phyloP scores from a whole-genome alignment of 23 tunicate species.

The Halocynthia roretzi region DNA sequence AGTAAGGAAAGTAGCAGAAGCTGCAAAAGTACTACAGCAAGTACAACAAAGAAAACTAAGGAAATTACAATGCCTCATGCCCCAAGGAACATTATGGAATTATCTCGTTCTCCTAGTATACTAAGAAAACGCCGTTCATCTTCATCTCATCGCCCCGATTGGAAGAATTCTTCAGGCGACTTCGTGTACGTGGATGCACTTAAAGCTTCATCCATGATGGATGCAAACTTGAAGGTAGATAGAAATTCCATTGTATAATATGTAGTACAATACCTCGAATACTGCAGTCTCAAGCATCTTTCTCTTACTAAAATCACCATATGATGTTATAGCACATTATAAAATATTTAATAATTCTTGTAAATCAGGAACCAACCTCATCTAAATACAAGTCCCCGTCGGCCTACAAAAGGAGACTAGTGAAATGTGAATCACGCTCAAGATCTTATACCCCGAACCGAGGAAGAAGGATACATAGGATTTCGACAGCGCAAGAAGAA shows the following conservation, averaged over 20 bases:
- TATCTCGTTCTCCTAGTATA: no score
- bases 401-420: not conserved
- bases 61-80: no score
- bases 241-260: no score
- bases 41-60: no score
- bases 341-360: no score
- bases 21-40: no score
- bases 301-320: not conserved
- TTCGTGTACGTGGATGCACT: constrained; percentile 2
- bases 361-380: not conserved
- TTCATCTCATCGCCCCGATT: not conserved
- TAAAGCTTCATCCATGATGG: not conserved
- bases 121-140: not conserved
- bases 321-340: not conserved
- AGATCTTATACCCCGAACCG: not conserved
- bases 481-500: not conserved
- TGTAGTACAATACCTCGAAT: no score
- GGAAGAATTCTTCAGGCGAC: not conserved
- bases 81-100: no score
- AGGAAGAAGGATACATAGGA: not conserved
- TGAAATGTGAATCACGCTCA: not conserved
- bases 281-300: not conserved
- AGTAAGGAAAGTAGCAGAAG: no score
- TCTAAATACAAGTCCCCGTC: not conserved
- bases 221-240: no score